phyloP scores from a whole-genome alignment of 2,797 vertebrate genomes.

The Fistularia tabacaria region DNA sequence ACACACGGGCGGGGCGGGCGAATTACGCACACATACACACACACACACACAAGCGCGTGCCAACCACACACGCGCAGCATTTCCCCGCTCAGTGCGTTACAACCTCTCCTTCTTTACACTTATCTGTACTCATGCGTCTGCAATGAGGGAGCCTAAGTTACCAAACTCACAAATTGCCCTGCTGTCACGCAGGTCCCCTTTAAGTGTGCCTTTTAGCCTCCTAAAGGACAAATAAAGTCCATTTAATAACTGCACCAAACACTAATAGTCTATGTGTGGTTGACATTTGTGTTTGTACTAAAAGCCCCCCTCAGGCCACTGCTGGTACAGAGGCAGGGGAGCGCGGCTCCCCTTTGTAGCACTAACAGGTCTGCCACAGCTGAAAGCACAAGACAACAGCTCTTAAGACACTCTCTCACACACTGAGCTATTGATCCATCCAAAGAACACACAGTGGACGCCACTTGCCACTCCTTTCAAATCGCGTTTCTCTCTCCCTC shows the following conservation, averaged over 20 bases:
- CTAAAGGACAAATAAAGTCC: constrained; percentile 86
- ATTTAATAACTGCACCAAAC: constrained; percentile 86
- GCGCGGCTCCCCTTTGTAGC: constrained; percentile 77
- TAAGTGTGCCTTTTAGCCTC: constrained; percentile 81
- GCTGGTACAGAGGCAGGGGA: constrained; percentile 76
- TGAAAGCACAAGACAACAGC: constrained; percentile 83
- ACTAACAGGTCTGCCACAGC: constrained; percentile 88
- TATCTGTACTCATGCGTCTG: constrained; percentile 72
- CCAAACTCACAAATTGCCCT: constrained; percentile 79
- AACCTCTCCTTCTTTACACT: constrained; percentile 75
- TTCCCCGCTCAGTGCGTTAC: constrained; percentile 54
- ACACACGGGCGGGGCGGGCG: not conserved
- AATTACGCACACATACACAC: constrained; percentile 7
- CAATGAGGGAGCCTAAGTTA: constrained; percentile 72
- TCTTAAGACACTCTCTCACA: constrained; percentile 92
- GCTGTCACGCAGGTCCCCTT: constrained; percentile 79
- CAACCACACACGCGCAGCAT: too few relatives aligned
- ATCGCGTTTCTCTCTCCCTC: constrained; percentile 69
- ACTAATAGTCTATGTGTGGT: constrained; percentile 81
- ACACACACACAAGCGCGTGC: constrained; percentile 18
- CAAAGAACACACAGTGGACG: constrained; percentile 82
- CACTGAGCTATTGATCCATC: constrained; percentile 86
- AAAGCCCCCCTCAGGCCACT: constrained; percentile 82
- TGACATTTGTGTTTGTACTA: constrained; percentile 87
- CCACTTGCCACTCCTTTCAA: constrained; percentile 79